Base-by-base conservation (phyloP, 2,113 vertebrate genomes). In the Blennius ocellaris region DNA sequence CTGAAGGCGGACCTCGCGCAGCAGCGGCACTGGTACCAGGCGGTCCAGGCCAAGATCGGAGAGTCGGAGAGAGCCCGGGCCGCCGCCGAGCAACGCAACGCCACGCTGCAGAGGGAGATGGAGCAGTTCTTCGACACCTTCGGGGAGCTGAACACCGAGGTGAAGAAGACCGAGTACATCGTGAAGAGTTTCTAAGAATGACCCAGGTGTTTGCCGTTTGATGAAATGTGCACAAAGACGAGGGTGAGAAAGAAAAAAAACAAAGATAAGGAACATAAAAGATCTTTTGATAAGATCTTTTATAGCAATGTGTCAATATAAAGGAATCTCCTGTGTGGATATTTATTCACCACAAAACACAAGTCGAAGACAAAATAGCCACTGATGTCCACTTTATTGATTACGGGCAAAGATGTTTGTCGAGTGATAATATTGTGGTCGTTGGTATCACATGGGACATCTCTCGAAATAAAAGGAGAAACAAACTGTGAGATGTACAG, bases 51-150 rank as follows among this genome's bases (percentile, higher is more conserved):
- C 15, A 93, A 92, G 81, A 91, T 93, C 10, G 12, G 14, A 1
- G 93, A 94, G 3, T 92, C 91, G 0, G 94, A 96, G 76, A 89
- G 81, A 14, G 93, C 84, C 12, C 74, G 92, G 12, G 86, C 75
- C 9, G 91, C 92, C 0, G 94, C 93, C 0, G 94, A 96, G 69
- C 83, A 64, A 16, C 91, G 89, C 64, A 96, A 96, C 0, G 39
- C 91, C 15, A 85, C 43, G 1, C 92, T 96, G 61, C 94, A 95
- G 66, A 91, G 60, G 45, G 94, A 95, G 90, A 95, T 93, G 92
- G 95, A 95, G 45, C 93, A 94, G 64, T 94, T 94, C 81, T 95
- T 95, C 11, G 89, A 95, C 84, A 94, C 92, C 51, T 96, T 94
- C 0, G 85, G 93, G n/a, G 93, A 95, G 76, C 90, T 90, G 69